Conservation (phyloP, 2,888 invertebrate species). For the Chloromyia formosa region DNA sequence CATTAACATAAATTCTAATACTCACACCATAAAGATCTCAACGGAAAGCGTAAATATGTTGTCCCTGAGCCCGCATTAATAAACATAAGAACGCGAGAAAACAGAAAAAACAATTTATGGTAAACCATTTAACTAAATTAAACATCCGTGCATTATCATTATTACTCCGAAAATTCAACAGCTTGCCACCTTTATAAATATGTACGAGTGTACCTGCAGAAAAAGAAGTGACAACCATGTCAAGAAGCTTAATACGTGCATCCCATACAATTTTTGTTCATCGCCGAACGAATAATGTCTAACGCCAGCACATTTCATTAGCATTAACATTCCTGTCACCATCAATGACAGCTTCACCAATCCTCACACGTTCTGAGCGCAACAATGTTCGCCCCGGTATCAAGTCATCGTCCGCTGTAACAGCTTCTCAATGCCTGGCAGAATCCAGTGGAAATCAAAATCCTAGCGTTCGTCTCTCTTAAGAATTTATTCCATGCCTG, state of each 20-base stretch:
- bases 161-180: too few species aligned
- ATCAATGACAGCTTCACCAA: neutral
- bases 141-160: neutral
- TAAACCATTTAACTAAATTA: neutral
- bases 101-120: conserved; percentile 2
- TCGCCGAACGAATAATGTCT: neutral
- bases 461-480: neutral
- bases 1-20: too few species aligned
- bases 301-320: neutral
- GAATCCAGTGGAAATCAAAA: neutral
- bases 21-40: too few species aligned
- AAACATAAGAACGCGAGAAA: neutral
- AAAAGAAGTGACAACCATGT: neutral
- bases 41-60: too few species aligned
- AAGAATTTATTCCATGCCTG: neutral
- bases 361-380: neutral
- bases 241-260: neutral
- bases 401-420: neutral
- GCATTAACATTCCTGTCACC: conserved; percentile 4
- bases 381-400: neutral
- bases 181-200: too few species aligned
- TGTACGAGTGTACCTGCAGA: too few species aligned
- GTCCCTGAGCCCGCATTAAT: too few species aligned
- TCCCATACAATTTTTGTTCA: neutral
- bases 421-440: neutral